phyloP scores from a whole-genome alignment of 1,140 invertebrate species.

The Listronotus oregonensis region DNA sequence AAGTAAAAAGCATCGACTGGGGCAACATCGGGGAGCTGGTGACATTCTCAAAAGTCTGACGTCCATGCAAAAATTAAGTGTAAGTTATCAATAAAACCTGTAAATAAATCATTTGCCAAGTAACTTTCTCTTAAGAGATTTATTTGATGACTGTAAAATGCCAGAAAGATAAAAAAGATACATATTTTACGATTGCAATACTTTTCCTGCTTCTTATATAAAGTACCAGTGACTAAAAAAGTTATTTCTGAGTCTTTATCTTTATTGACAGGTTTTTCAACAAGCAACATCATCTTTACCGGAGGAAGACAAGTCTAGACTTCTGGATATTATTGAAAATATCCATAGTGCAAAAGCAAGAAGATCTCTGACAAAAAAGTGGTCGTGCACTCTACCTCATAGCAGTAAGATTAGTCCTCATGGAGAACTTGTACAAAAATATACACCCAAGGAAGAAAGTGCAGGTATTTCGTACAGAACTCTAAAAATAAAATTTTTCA shows the following conservation, averaged over 20 bases:
- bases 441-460: slow-evolving; percentile 52
- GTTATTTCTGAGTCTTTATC: too few relatives aligned
- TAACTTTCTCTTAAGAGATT: too few relatives aligned
- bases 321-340: slow-evolving; percentile 47
- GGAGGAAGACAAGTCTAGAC: slow-evolving; percentile 46
- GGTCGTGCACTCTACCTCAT: slow-evolving; percentile 46
- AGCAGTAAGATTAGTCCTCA: slow-evolving; percentile 27
- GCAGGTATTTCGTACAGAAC: too few relatives aligned
- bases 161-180: too few relatives aligned
- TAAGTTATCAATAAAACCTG: slow-evolving; percentile 34
- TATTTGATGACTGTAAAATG: too few relatives aligned
- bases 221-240: too few relatives aligned
- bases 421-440: slow-evolving; percentile 40
- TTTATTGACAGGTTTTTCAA: slow-evolving; percentile 48
- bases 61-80: slow-evolving; percentile 52
- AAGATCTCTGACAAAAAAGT: slow-evolving; percentile 39
- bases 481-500: too few relatives aligned
- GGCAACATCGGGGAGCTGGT: slow-evolving; percentile 50
- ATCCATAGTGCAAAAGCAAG: slow-evolving; percentile 41
- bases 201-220: too few relatives aligned
- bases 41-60: slow-evolving; percentile 50
- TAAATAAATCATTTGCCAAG: neutral
- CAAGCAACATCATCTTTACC: slow-evolving; percentile 47
- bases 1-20: slow-evolving; percentile 41
- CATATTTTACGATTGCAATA: too few relatives aligned